Conservation (phyloP, 2,113 vertebrate species). For the Catharus minimus region DNA sequence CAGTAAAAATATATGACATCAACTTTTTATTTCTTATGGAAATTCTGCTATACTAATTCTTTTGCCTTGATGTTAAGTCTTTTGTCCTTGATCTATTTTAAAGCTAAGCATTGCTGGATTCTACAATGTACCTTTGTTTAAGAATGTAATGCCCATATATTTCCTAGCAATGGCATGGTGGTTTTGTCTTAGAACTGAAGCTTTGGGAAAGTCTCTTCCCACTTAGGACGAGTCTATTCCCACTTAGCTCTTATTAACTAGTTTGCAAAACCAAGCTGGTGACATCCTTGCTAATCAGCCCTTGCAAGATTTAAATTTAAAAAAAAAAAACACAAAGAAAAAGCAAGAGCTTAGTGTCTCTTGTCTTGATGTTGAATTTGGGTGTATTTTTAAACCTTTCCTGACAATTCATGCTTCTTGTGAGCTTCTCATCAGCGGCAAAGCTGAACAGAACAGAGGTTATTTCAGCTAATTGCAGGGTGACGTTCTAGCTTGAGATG, state of each 20-base stretch:
- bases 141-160: neutral
- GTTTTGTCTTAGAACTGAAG: neutral
- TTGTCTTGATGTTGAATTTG: conserved; percentile 2
- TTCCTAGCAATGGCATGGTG: neutral
- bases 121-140: neutral
- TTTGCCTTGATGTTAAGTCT: neutral
- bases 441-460: conserved; percentile 17
- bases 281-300: neutral
- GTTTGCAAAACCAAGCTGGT: neutral
- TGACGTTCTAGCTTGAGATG: conserved; percentile 26
- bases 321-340: too few relatives aligned
- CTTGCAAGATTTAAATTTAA: neutral
- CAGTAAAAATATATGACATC: neutral
- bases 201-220: neutral
- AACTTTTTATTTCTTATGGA: neutral
- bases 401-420: neutral
- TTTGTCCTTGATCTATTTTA: neutral
- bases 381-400: conserved; percentile 43
- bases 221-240: neutral
- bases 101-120: neutral
- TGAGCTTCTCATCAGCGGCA: conserved; percentile 2
- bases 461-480: conserved; percentile 48
- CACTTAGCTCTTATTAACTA: neutral
- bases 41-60: neutral
- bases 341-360: neutral